Conservation (phyloP, 1,140 invertebrate species). For the Drosophila busckii region DNA sequence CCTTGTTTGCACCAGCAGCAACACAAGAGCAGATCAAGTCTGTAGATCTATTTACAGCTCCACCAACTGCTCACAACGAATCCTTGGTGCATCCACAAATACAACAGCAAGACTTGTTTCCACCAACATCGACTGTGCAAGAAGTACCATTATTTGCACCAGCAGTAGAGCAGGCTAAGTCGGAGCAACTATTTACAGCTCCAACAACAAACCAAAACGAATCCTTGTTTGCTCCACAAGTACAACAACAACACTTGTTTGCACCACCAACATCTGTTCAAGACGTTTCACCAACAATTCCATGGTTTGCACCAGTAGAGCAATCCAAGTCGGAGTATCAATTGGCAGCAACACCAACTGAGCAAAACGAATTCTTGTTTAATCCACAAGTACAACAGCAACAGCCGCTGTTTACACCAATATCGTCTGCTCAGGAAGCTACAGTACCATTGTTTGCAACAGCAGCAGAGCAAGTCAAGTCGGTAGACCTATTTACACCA, state of each 20-base stretch:
- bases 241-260: not conserved
- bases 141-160: slow-evolving; percentile 11
- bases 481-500: too few relatives aligned
- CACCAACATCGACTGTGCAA: not conserved
- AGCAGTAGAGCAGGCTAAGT: not conserved
- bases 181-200: not conserved
- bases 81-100: slow-evolving; percentile 1
- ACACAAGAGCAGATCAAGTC: not conserved
- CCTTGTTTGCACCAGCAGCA: not conserved
- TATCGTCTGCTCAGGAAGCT: not conserved
- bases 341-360: too few relatives aligned
- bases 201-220: not conserved
- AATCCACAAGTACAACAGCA: too few relatives aligned
- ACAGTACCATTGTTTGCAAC: not conserved
- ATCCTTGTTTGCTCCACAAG: not conserved
- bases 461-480: not conserved
- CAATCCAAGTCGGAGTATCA: not conserved
- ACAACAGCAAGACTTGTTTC: slow-evolving; percentile 7
- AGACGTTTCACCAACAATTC: not conserved
- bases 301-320: not conserved
- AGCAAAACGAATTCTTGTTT: too few relatives aligned
- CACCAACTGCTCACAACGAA: not conserved
- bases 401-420: slow-evolving; percentile 21
- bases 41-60: slow-evolving; percentile 20
- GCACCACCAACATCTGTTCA: not conserved